These are phyloP conservation scores for Rhynchotus rufescens DNA, from an alignment of 2,797 vertebrate genomes.

Conservation along the genomic window DNA sequence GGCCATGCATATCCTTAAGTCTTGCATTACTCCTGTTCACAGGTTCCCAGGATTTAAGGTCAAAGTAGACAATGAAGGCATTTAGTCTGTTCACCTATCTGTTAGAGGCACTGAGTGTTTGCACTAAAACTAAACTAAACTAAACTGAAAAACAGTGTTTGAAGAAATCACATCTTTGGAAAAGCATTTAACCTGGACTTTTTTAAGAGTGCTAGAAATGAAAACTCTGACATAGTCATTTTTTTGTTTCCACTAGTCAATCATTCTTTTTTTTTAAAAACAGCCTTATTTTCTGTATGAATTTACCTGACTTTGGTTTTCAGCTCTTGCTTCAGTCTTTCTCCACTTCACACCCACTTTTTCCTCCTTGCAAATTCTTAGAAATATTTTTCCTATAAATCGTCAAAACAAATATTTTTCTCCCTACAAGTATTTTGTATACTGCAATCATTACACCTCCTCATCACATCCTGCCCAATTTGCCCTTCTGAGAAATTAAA, in stretches of 20 bases:
- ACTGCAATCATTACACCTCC: background rate
- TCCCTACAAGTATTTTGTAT: background rate
- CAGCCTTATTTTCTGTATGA: background rate
- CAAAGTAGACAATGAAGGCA: conserved; percentile 18
- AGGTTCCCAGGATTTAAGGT: background rate
- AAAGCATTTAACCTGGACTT: conserved; percentile 8
- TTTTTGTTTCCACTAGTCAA: conserved; percentile 7
- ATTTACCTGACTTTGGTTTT: conserved; percentile 6
- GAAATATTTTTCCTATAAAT: too few relatives aligned
- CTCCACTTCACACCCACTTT: background rate
- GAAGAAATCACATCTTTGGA: background rate
- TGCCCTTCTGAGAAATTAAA: background rate
- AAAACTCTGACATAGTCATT: background rate
- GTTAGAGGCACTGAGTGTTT: conserved; percentile 7
- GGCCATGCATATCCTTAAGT: background rate
- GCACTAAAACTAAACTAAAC: background rate
- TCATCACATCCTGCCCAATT: background rate
- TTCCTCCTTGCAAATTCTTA: background rate
- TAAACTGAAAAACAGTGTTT: too few relatives aligned
- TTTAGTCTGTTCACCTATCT: conserved; percentile 54
- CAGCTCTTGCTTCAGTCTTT: background rate
- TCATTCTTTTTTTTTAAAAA: background rate
- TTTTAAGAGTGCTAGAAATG: background rate
- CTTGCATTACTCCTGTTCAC: background rate
- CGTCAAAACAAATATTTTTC: too few relatives aligned